These are phyloP conservation scores for Larimichthys crocea DNA, from an alignment of 2,113 vertebrate genomes.

Conservation along the genomic window DNA sequence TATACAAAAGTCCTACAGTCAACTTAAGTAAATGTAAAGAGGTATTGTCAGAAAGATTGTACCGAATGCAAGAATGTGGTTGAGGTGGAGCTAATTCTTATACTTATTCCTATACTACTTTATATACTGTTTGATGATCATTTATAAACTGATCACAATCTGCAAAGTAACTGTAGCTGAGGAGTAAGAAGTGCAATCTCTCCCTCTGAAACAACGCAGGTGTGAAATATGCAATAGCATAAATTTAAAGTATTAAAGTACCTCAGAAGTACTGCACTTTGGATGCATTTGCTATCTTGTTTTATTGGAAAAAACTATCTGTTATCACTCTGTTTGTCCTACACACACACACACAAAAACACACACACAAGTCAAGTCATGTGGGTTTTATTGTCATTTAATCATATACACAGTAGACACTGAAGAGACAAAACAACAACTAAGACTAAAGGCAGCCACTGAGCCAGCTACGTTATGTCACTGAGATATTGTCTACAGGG, in stretches of 20 bases:
- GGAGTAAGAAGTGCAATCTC: background rate
- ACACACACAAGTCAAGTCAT: background rate
- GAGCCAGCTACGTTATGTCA: slow-evolving; percentile 50
- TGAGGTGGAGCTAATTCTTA: background rate
- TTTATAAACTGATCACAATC: background rate
- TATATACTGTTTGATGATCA: background rate
- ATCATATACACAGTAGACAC: too few relatives aligned
- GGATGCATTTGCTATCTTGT: background rate
- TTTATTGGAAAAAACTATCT: too few relatives aligned
- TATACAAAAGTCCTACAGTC: background rate
- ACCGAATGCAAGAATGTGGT: background rate
- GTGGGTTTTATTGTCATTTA: too few relatives aligned
- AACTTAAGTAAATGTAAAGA: background rate
- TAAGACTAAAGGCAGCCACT: slow-evolving; percentile 18
- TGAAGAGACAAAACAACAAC: background rate
- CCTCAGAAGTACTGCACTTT: background rate
- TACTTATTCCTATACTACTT: background rate
- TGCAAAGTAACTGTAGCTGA: background rate
- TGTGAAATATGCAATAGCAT: background rate
- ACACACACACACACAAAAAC: background rate
- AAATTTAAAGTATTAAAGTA: background rate
- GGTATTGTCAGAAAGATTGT: background rate
- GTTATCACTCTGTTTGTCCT: background rate
- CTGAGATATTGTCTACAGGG: slow-evolving; percentile 26
- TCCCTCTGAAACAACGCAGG: background rate